Conservation (phyloP, 2,113 vertebrate genomes). For the Cettia cetti region DNA sequence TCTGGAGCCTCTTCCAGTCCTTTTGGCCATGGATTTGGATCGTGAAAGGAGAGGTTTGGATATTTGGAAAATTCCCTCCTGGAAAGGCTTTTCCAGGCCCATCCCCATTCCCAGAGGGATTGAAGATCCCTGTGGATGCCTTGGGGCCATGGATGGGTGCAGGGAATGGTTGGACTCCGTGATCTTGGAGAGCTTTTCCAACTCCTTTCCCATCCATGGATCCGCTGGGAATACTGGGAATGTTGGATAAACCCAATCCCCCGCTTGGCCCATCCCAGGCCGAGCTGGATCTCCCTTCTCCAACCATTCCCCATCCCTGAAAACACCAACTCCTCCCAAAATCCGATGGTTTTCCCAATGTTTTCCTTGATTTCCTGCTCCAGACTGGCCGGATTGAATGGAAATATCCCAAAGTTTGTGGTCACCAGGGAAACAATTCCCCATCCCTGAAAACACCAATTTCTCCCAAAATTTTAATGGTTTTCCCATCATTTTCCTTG, state of each 20-base stretch:
- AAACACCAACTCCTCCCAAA: neutral
- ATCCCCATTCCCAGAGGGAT: neutral
- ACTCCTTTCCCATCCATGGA: accelerated
- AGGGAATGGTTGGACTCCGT: neutral
- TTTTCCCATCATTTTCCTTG: accelerated
- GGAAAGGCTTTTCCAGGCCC: neutral
- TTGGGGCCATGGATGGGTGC: accelerated
- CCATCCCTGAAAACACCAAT: neutral
- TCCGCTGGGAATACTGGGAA: neutral
- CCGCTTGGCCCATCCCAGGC: accelerated
- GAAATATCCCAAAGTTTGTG: conserved; percentile 92
- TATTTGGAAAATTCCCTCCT: neutral
- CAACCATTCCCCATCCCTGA: neutral
- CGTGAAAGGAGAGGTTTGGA: accelerated
- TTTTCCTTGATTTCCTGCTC: accelerated
- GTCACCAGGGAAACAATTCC: conserved; percentile 81
- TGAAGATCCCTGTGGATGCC: neutral
- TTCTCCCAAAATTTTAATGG: accelerated
- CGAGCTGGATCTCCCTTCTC: accelerated
- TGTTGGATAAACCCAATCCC: neutral
- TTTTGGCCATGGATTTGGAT: accelerated
- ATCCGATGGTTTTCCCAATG: accelerated
- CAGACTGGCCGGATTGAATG: conserved; percentile 89
- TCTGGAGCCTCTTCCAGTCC: neutral
- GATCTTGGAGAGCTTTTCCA: neutral